These are phyloP conservation scores for Manis crassicaudata DNA, from an alignment of 2,797 vertebrate species.

Conservation along the genomic window DNA sequence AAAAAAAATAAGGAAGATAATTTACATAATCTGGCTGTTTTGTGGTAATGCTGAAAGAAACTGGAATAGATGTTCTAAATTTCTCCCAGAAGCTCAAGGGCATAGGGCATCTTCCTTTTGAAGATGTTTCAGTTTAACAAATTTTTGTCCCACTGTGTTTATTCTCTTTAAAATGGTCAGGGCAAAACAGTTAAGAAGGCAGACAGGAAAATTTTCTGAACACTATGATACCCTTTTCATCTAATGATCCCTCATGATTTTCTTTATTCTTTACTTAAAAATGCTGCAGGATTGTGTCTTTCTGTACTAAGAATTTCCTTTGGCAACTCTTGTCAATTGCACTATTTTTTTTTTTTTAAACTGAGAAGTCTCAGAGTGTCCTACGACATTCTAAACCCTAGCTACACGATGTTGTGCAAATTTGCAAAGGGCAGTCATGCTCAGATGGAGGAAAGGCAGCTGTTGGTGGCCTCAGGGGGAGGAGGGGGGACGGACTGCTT, in stretches of 20 bases:
- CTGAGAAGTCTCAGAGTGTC: not conserved
- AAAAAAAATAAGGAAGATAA: not conserved
- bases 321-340: not conserved
- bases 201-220: not conserved
- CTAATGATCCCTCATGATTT: not conserved
- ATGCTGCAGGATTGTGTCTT: not conserved
- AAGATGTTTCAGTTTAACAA: not conserved
- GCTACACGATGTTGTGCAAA: not conserved
- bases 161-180: conserved; percentile 6
- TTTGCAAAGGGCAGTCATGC: not conserved
- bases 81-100: not conserved
- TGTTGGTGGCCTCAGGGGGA: not conserved
- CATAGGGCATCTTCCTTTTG: not conserved
- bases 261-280: conserved; percentile 27
- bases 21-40: not conserved
- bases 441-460: not conserved
- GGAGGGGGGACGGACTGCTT: not conserved
- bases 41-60: conserved; percentile 17
- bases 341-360: not conserved
- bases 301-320: not conserved
- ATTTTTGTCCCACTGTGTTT: not conserved
- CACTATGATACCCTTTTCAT: not conserved
- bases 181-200: not conserved
- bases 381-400: not conserved
- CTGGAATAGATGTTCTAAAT: not conserved